phyloP scores from a whole-genome alignment of 2,113 vertebrate species.

The Tautogolabrus adspersus region DNA sequence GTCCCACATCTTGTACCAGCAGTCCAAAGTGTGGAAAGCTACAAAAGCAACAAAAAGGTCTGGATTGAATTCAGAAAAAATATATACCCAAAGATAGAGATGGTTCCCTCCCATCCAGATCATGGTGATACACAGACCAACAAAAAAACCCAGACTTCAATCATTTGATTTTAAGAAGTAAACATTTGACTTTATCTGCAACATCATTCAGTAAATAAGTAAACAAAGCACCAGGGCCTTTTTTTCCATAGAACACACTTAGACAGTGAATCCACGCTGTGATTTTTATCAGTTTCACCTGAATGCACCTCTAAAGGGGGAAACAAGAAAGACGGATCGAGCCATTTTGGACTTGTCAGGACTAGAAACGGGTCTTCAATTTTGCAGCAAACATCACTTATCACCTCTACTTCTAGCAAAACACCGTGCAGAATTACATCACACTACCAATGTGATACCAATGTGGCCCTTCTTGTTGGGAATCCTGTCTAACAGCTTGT shows the following conservation, averaged over 20 bases:
- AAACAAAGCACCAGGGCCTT: background rate
- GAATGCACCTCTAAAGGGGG: constrained; percentile 13
- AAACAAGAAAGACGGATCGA: constrained; percentile 31
- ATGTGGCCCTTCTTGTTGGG: constrained; percentile 31
- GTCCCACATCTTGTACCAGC: constrained; percentile 51
- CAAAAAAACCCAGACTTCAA: background rate
- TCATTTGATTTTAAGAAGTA: background rate
- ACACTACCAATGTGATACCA: constrained; percentile 39
- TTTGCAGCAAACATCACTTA: constrained; percentile 24
- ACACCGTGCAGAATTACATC: constrained; percentile 26
- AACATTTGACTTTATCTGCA: constrained; percentile 14
- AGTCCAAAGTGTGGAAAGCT: constrained; percentile 40
- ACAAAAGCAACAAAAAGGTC: constrained; percentile 43
- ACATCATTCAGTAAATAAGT: constrained; percentile 28
- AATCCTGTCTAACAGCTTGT: constrained; percentile 67
- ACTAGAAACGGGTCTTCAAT: constrained; percentile 29
- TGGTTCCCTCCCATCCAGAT: background rate
- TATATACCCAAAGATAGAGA: background rate
- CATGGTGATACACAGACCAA: constrained; percentile 7
- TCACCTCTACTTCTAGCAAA: constrained; percentile 26
- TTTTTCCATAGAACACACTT: background rate
- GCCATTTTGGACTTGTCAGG: constrained; percentile 31
- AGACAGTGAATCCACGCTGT: constrained; percentile 6
- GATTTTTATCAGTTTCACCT: constrained; percentile 40
- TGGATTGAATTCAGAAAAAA: background rate